These are phyloP conservation scores for Thalassarche chlororhynchos DNA, from an alignment of 2,113 vertebrate genomes.

Conservation along the genomic window DNA sequence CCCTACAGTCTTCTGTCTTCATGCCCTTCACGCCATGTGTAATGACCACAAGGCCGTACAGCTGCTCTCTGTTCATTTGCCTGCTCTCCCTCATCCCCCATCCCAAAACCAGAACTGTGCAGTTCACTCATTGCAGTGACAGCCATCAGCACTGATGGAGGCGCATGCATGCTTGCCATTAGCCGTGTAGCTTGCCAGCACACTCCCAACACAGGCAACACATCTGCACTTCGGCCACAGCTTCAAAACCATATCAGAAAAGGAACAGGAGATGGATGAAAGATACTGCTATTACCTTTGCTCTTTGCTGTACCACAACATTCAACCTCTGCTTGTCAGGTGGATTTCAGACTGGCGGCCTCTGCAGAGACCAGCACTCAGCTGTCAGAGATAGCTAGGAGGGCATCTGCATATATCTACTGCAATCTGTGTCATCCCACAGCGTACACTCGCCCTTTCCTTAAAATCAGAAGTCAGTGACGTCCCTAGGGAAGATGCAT, in stretches of 20 bases:
- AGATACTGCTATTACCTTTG: background rate
- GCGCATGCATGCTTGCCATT: accelerated
- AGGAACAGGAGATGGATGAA: background rate
- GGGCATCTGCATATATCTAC: background rate
- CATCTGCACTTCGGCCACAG: background rate
- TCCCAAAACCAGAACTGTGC: background rate
- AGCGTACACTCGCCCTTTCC: background rate
- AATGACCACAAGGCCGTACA: background rate
- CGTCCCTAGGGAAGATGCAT: accelerated
- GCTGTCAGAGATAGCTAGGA: background rate
- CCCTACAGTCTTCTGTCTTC: background rate
- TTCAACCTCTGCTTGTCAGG: background rate
- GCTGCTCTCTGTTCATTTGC: background rate
- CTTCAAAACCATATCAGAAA: background rate
- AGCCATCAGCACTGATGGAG: background rate
- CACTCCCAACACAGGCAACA: background rate
- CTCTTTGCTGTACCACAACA: background rate
- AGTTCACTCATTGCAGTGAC: background rate
- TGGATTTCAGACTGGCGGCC: background rate
- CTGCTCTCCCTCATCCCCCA: background rate
- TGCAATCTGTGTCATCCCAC: too few relatives aligned
- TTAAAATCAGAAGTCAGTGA: background rate
- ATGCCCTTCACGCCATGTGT: accelerated
- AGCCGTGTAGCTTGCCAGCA: background rate
- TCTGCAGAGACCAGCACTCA: background rate